Evolutionary conservation across 2,888 invertebrate species (phyloP).

Genomic region (Pyrrhia umbra): DNA sequence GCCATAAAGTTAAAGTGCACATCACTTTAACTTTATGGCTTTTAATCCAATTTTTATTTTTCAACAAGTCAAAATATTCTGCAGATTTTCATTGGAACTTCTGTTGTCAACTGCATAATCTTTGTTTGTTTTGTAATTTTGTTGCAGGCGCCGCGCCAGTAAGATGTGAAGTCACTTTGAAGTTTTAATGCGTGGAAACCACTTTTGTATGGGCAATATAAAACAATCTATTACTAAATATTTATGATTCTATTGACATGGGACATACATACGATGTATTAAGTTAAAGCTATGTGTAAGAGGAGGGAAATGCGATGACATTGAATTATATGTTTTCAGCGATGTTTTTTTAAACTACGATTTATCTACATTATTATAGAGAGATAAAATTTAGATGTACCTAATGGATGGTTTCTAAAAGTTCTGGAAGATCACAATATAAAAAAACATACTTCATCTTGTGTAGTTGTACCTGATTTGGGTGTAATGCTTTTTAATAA

Average conservation of each 20-base stretch:
- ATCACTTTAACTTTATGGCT: no score
- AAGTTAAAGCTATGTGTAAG: no score
- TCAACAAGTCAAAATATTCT: no score
- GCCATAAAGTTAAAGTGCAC: no score
- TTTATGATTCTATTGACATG: slow-evolving; percentile 14
- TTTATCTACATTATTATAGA: no score
- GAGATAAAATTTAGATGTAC: no score
- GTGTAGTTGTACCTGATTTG: no score
- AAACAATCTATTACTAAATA: slow-evolving; percentile 15
- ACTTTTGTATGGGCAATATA: slow-evolving; percentile 40
- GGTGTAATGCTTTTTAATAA: no score
- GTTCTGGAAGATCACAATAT: no score
- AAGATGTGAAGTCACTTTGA: slow-evolving; percentile 47
- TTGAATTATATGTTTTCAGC: not conserved
- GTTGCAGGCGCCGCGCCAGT: slow-evolving; percentile 54
- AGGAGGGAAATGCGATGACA: not conserved
- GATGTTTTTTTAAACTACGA: not conserved
- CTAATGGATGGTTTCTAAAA: no score
- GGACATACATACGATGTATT: not conserved
- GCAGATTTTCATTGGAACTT: slow-evolving; percentile 11
- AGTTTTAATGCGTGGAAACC: slow-evolving; percentile 55
- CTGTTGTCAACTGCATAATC: not conserved
- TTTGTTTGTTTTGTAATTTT: slow-evolving; percentile 48
- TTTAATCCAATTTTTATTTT: no score
- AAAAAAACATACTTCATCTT: no score